Base-by-base conservation (phyloP, 2,113 vertebrate species). In the Orientallactaga bullata region DNA sequence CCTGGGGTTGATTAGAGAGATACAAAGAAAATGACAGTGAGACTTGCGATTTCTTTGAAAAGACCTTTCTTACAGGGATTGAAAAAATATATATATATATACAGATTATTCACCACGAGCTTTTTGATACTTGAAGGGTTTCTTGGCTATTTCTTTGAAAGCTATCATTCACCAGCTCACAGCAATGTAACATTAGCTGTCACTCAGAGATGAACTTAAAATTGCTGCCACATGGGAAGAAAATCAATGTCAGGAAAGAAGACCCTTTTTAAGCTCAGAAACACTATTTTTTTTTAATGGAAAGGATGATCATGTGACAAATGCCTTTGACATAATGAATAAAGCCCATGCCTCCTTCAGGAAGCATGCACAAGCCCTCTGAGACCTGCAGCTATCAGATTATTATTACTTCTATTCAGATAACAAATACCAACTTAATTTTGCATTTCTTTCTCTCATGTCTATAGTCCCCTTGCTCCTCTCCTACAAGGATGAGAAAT, bases 111-210 rank as follows among this genome's bases (percentile, higher is more conserved):
- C 97, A 93, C 79, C 88, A 73, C 82, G 93, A 97, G 94, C 94
- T 92, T 96, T 97, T 93, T 97, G 78, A 95, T 93, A 89, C 95
- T 89, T 95, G 92, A 97, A 95, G 95, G 94, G 85, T 85, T 97
- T 95, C 92, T 88, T 96, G 90, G 78, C 82, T 94, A 60, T 94
- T 95, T 97, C 90, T 95, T 96, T 92, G 90, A 94, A 96, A 93
- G 94, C n/a, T 94, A 93, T 94, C 96, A 94, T 69, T 96, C 95
- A 95, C 95, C 63, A 73, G 51, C 83, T 93, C 88, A 7, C 85
- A 92, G 63, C 72, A 92, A 96, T 81, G 71, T 81, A 96, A 93
- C 96, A 92, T 90, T 85, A 96, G 61, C 97, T 96, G 96, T 96
- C 96, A 97, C 95, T 97, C 92, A 96, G 90, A 95, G 60, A 90